Conservation (phyloP, 2,113 vertebrate genomes). For the Strigops habroptila region DNA sequence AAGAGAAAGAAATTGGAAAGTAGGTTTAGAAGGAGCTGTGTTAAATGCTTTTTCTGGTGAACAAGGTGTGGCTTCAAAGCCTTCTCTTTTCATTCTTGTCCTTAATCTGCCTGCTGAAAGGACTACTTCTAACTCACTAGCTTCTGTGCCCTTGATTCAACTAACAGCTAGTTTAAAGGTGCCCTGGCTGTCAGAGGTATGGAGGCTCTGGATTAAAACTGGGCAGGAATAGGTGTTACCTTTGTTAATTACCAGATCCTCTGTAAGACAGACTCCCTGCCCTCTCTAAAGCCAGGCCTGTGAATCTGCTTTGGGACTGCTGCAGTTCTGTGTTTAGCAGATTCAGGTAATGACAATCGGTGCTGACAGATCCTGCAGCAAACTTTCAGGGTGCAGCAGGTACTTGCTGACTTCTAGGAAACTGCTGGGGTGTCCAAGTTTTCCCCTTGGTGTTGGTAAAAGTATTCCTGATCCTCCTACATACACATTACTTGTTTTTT, state of each 20-base stretch:
- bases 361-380: not conserved
- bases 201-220: not conserved
- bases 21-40: not conserved
- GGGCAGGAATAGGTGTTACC: not conserved
- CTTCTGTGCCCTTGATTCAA: not conserved
- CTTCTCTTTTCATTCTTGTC: not conserved
- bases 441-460: not conserved
- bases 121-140: not conserved
- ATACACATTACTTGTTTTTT: fast-evolving
- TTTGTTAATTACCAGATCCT: not conserved
- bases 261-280: not conserved
- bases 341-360: not conserved
- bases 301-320: not conserved
- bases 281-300: not conserved
- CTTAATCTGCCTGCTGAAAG: not conserved
- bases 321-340: not conserved
- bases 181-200: not conserved
- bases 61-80: not conserved
- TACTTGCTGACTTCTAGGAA: not conserved
- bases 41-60: not conserved
- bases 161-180: not conserved
- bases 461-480: fast-evolving
- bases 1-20: not conserved
- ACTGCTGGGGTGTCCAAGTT: not conserved
- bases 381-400: not conserved